Percentiles rank a stretch among this genome's conserved stretches.
Evolutionary conservation across 2,113 vertebrate species (phyloP).

Genomic region (Oreochromis aureus): DNA sequence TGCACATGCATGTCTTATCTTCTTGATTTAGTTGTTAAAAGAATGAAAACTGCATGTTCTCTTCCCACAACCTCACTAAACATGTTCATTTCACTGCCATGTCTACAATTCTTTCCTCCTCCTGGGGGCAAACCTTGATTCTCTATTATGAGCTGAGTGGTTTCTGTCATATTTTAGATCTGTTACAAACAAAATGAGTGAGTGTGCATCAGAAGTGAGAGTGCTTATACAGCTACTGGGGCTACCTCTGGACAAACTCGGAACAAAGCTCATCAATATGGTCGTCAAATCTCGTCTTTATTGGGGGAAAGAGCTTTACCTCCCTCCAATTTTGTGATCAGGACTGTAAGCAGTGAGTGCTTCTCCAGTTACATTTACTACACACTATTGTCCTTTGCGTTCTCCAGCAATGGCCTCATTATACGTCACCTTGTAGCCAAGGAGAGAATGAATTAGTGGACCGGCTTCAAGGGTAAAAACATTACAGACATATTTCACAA

Average conservation of each 20-base stretch:
- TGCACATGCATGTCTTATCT: not conserved
- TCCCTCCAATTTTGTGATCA: not conserved
- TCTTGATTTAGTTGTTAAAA: not conserved
- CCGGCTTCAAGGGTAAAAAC: not conserved
- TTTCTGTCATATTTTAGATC: not conserved
- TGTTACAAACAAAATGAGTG: not conserved
- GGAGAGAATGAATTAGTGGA: not conserved
- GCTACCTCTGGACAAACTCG: not conserved
- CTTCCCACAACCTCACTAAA: not conserved
- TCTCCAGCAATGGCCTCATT: not conserved
- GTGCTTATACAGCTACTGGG: not conserved
- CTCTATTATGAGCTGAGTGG: not conserved
- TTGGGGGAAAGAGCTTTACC: not conserved
- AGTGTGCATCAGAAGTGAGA: not conserved
- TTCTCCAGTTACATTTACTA: not conserved
- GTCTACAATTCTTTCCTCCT: not conserved
- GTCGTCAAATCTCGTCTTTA: not conserved
- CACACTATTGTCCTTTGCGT: not conserved
- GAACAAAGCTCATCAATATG: not conserved
- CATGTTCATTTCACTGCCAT: not conserved
- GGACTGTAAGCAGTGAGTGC: not conserved
- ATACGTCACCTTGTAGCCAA: not conserved
- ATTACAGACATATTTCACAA: not conserved
- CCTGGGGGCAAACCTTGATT: not conserved
- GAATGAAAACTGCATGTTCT: fast-evolving